Percentiles rank a stretch among this genome's conserved stretches.
These are phyloP conservation scores for Coilia nasus DNA, from an alignment of 2,797 vertebrate species.

Conservation along the genomic window DNA sequence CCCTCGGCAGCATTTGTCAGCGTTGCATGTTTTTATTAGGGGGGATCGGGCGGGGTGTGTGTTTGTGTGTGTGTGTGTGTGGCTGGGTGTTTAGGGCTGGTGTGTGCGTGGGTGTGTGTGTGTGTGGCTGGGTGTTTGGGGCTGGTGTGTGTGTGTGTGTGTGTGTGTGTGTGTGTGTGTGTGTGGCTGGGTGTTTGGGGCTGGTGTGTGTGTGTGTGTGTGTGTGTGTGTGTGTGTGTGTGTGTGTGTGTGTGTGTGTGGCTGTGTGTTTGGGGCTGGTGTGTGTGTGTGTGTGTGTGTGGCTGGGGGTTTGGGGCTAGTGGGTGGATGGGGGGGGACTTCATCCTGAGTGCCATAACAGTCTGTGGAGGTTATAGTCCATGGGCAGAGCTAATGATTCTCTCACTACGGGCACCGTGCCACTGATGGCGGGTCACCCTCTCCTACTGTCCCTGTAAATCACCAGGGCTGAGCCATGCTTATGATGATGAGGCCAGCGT, in stretches of 20 bases:
- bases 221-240: constrained; percentile 43
- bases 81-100: not conserved
- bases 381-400: constrained; percentile 69
- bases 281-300: constrained; percentile 36
- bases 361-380: constrained; percentile 70
- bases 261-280: no score
- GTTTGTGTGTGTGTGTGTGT: not conserved
- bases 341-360: constrained; percentile 59
- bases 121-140: not conserved
- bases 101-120: constrained; percentile 32
- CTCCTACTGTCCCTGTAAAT: constrained; percentile 65
- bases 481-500: constrained; percentile 3
- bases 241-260: constrained; percentile 17
- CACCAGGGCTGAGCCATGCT: not conserved
- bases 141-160: no score
- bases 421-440: constrained; percentile 59
- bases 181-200: no score
- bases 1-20: constrained; percentile 33
- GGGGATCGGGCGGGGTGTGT: not conserved
- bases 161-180: no score
- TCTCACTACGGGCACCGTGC: constrained; percentile 50
- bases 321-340: not conserved
- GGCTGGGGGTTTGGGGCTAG: not conserved
- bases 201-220: constrained; percentile 37
- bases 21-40: constrained; percentile 40